A percentile compares a stretch with the other conserved stretches of the same genome.
These are phyloP conservation scores for Sinocyclocheilus maitianheensis DNA, from an alignment of 2,113 vertebrate species.

Conservation along the genomic window DNA sequence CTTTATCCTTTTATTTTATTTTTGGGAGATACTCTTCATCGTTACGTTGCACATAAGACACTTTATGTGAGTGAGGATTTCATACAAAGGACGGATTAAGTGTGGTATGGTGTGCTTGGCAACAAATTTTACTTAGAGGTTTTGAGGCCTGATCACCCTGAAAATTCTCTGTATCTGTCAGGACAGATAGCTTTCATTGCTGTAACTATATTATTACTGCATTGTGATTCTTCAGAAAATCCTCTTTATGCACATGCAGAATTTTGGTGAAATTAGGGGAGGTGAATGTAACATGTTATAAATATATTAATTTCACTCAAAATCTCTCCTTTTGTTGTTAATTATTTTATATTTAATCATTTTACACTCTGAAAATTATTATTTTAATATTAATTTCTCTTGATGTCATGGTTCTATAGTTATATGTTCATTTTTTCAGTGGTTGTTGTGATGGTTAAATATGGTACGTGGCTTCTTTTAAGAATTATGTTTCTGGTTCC, in stretches of 20 bases:
- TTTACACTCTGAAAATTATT: neutral
- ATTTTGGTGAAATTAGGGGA: neutral
- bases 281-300: neutral
- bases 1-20: neutral
- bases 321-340: neutral
- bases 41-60: neutral
- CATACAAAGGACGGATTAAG: neutral
- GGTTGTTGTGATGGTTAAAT: too few relatives aligned
- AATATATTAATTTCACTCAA: neutral
- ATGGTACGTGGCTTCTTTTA: too few relatives aligned
- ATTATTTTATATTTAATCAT: too few relatives aligned
- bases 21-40: neutral
- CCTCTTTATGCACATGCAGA: neutral
- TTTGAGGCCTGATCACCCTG: conserved; percentile 2
- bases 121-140: neutral
- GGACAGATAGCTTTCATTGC: conserved; percentile 1
- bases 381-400: neutral
- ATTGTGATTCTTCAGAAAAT: neutral
- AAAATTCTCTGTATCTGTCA: neutral
- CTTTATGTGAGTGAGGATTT: neutral
- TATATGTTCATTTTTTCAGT: too few relatives aligned
- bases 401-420: too few relatives aligned
- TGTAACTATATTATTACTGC: neutral
- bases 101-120: neutral
- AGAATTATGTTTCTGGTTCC: too few relatives aligned